A percentile compares a stretch with the other conserved stretches of the same genome.
These are phyloP conservation scores for Drosophila bifasciata DNA, from an alignment of 1,140 invertebrate species.

Conservation along the genomic window DNA sequence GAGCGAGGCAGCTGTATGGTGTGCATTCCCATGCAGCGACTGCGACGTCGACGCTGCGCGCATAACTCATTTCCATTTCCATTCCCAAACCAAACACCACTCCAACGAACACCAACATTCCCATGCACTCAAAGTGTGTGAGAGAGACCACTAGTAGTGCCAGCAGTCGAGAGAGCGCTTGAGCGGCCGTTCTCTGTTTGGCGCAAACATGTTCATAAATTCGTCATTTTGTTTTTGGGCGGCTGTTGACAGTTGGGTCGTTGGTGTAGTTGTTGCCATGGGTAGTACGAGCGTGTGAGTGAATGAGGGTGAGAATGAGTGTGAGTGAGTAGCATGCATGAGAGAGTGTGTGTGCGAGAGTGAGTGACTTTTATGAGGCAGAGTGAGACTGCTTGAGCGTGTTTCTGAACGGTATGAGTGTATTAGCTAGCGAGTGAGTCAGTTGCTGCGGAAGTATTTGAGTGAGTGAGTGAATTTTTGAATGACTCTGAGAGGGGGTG, in stretches of 20 bases:
- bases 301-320: conserved; percentile 1
- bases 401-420: not conserved
- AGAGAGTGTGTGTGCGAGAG: conserved; percentile 38
- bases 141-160: conserved; percentile 49
- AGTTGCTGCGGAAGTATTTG: not conserved
- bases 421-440: conserved; percentile 6
- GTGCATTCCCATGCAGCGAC: conserved; percentile 64
- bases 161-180: conserved; percentile 13
- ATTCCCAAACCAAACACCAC: conserved; percentile 18
- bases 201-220: conserved; percentile 79
- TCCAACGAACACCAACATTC: conserved; percentile 68
- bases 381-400: conserved; percentile 17
- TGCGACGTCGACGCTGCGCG: conserved; percentile 18
- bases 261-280: conserved; percentile 57
- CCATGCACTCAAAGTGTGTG: conserved; percentile 55
- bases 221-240: conserved; percentile 83
- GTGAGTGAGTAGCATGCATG: conserved; percentile 1
- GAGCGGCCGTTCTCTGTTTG: conserved; percentile 14
- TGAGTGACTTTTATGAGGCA: conserved; percentile 4
- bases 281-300: conserved; percentile 29
- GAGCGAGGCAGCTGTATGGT: conserved; percentile 47
- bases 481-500: conserved; percentile 40
- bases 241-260: conserved; percentile 78
- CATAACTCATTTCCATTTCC: conserved; percentile 65
- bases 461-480: not conserved